Conservation (phyloP, 2,888 invertebrate genomes). For the Heliothis peltigera region DNA sequence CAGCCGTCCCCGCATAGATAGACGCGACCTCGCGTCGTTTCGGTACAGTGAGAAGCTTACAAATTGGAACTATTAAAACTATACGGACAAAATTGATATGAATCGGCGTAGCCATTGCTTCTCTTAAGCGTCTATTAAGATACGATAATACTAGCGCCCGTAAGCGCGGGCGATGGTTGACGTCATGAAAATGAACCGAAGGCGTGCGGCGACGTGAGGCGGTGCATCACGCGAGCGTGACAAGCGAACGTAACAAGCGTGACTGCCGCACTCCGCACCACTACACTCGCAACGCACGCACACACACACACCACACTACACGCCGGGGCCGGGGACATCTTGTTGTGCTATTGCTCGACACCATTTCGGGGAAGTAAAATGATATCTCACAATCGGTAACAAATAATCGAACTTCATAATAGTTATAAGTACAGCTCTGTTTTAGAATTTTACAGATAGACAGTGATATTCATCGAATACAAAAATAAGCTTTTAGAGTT, state of each 20-base stretch:
- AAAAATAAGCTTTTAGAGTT: slow-evolving; percentile 90
- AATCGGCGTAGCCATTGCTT: slow-evolving; percentile 88
- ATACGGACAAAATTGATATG: slow-evolving; percentile 90
- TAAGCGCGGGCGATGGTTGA: slow-evolving; percentile 78
- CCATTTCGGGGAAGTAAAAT: slow-evolving; percentile 87
- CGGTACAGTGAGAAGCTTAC: slow-evolving; percentile 87
- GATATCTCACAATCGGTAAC: slow-evolving; percentile 81
- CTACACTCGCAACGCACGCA: slow-evolving; percentile 48
- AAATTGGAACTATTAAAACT: slow-evolving; percentile 89
- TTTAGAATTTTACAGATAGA: slow-evolving; percentile 86
- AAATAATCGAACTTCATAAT: slow-evolving; percentile 69
- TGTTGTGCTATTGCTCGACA: slow-evolving; percentile 80
- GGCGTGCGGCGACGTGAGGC: slow-evolving; percentile 55
- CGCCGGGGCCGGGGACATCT: slow-evolving; percentile 66
- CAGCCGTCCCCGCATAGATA: slow-evolving; percentile 77
- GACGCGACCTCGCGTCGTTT: slow-evolving; percentile 78
- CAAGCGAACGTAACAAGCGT: slow-evolving; percentile 77
- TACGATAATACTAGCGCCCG: slow-evolving; percentile 84
- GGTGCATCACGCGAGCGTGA: slow-evolving; percentile 62
- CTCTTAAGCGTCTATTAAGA: slow-evolving; percentile 86
- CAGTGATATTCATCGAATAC: slow-evolving; percentile 87
- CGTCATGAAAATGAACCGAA: slow-evolving; percentile 69
- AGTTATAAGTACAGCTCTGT: slow-evolving; percentile 75
- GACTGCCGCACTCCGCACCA: slow-evolving; percentile 67
- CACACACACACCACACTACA: slow-evolving; percentile 79